Evolutionary conservation across 2,797 vertebrate genomes (phyloP), one percentile per base, ranked within the genome.

Genomic region (Erethizon dorsatum): DNA sequence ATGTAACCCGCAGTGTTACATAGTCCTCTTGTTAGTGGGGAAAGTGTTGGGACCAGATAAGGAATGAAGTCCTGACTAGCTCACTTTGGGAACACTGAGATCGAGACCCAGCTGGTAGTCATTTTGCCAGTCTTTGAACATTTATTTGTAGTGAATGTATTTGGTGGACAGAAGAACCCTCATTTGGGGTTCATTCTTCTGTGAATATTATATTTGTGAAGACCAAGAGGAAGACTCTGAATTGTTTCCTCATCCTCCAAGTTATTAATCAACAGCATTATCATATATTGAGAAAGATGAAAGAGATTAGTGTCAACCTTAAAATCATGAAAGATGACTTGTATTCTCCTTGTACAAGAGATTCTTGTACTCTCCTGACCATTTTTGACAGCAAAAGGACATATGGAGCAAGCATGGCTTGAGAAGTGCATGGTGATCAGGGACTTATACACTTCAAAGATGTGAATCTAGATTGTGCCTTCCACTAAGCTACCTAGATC

Each of bases 181-280:
- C 31, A 31, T 37, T 69, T 69, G 61, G 11, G 61, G 26, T 83
- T 87, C 67, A 71, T 93, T 95, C 41, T 75, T 87, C 69, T 61
- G 5, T 80, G 57, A 63, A 96, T 54, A 22, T 78, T 14, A 59
- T 14, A 86, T 56, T n/a, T 41, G n/a, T 82, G 67, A 94, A 92
- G 69, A 77, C 77, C 50, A 90, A 73, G 24, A 61, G 57, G 63
- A 87, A 52, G 83, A 33, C 50, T 89, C 41, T 90, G 59, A 94
- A 28, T 18, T 47, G 26, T 26, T 15, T 92, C 31, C 45, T 33
- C 10, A 67, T 9, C n/a, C 71, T 33, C 31, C 56, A 52, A 61
- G 56, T 33, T 65, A 41, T 80, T 47, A 75, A 67, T 71, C 37
- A 83, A 85, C 5, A 71, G 45, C 45, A 37, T 80, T 33, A 92